Evolutionary conservation across 2,797 vertebrate genomes (phyloP).

Genomic region (Pogoniulus pusillus): DNA sequence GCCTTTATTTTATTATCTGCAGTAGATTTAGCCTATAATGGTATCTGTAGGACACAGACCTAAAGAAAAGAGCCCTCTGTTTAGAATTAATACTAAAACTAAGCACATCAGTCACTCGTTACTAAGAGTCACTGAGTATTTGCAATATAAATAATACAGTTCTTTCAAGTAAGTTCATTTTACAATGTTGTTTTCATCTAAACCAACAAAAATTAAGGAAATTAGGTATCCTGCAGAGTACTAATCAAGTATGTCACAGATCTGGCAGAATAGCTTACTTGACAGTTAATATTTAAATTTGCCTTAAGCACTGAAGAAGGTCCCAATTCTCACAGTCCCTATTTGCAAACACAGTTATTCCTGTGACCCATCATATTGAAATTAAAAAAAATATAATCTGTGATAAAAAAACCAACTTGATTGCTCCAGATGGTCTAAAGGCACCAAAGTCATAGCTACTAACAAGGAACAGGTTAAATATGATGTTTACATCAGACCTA

Average conservation of each 20-base stretch:
- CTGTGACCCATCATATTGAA: neutral
- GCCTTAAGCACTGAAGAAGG: neutral
- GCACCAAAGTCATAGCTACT: neutral
- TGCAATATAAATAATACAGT: neutral
- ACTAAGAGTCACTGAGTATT: neutral
- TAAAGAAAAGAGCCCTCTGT: neutral
- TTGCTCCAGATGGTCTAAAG: neutral
- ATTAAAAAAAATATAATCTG: neutral
- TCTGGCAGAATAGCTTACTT: neutral
- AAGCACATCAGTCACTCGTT: neutral
- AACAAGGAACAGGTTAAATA: neutral
- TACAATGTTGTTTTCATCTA: neutral
- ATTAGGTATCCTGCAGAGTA: neutral
- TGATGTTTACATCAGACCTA: neutral
- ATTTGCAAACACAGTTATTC: neutral
- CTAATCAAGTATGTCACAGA: neutral
- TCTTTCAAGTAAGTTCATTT: constrained; percentile 1
- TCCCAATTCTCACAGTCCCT: neutral
- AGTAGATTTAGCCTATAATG: constrained; percentile 19
- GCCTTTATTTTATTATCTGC: constrained; percentile 7
- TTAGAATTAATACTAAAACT: neutral
- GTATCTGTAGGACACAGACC: neutral
- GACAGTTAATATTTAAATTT: neutral
- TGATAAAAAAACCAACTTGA: neutral
- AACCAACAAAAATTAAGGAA: neutral